Conservation (phyloP, 1,140 invertebrate genomes). For the Phymorhynchus buccinoides region DNA sequence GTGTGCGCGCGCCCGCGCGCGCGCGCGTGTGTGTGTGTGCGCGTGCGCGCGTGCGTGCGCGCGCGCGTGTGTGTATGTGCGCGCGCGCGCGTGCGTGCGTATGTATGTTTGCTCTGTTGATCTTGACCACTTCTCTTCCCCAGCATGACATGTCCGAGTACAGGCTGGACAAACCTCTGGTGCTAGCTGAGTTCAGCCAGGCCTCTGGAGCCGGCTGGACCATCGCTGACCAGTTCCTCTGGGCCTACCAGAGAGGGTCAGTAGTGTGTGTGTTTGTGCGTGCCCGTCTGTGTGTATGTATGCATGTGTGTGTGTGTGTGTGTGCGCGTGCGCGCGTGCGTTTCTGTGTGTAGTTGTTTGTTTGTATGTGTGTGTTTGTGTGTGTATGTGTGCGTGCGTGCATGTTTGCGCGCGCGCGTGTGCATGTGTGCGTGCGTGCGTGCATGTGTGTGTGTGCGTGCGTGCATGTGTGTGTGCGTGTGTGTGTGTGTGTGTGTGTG, state of each 20-base stretch:
- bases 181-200: slow-evolving; percentile 68
- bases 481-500: background rate
- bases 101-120: background rate
- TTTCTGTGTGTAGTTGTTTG: no score
- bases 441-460: background rate
- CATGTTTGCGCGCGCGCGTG: background rate
- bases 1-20: no score
- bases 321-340: no score
- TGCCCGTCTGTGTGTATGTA: no score
- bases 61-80: slow-evolving; percentile 2
- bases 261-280: background rate
- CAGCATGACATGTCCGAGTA: slow-evolving; percentile 58
- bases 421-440: background rate
- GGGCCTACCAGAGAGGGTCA: slow-evolving; percentile 67
- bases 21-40: no score
- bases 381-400: background rate
- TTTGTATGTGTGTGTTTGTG: background rate
- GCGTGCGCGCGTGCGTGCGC: background rate
- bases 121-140: background rate
- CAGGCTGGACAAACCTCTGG: slow-evolving; percentile 63
- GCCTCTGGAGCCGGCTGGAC: slow-evolving; percentile 56
- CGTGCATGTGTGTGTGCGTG: background rate
- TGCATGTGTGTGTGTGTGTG: background rate
- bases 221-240: slow-evolving; percentile 59
- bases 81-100: background rate